Percentiles rank a stretch among this genome's conserved stretches.
phyloP scores from a whole-genome alignment of 2,113 vertebrate genomes.

The Ptilonorhynchus violaceus region DNA sequence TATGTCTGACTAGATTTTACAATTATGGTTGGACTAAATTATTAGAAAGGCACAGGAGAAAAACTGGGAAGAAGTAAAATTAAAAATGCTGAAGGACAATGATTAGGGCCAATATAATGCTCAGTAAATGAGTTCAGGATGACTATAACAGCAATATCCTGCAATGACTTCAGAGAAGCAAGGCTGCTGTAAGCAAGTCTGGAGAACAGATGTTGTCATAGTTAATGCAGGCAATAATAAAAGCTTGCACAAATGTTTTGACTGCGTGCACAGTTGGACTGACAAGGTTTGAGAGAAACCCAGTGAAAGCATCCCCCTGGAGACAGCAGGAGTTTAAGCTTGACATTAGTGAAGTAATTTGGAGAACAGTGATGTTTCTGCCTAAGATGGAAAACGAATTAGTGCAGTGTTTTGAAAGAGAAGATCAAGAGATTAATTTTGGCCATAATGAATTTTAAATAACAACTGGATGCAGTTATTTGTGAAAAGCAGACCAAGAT shows the following conservation, averaged over 20 bases:
- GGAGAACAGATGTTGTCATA: background rate
- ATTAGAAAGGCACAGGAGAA: background rate
- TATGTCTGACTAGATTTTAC: background rate
- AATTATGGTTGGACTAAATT: background rate
- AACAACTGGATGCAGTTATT: background rate
- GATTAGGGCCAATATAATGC: background rate
- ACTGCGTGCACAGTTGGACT: background rate
- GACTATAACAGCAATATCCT: background rate
- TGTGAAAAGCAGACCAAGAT: background rate
- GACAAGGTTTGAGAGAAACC: background rate
- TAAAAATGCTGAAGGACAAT: background rate
- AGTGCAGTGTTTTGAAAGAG: background rate
- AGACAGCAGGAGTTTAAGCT: background rate
- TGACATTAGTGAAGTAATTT: background rate
- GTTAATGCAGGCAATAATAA: background rate
- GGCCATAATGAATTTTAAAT: background rate
- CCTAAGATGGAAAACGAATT: background rate
- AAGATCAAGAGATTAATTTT: background rate
- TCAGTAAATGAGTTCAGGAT: background rate
- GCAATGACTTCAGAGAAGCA: background rate
- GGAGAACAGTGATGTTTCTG: background rate
- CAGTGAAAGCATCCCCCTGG: background rate
- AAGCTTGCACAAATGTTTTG: slow-evolving; percentile 8
- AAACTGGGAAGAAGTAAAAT: background rate
- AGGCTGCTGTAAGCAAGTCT: background rate